phyloP scores from a whole-genome alignment of 2,797 vertebrate genomes.

The Limosa lapponica region DNA sequence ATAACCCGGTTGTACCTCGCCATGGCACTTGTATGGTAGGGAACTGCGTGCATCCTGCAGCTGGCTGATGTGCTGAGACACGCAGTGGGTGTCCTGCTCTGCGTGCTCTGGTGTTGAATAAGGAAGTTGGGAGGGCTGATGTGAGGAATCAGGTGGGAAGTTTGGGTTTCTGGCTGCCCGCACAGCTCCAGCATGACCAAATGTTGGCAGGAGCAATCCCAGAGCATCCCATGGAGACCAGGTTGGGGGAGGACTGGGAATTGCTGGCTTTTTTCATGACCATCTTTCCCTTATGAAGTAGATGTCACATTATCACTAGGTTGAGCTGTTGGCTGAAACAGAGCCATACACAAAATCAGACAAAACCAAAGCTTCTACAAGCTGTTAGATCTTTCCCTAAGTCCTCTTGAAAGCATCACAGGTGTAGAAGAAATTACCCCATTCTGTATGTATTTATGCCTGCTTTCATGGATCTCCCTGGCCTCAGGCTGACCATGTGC shows the following conservation, averaged over 20 bases:
- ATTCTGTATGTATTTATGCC: not conserved
- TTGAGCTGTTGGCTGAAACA: not conserved
- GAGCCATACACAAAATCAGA: not conserved
- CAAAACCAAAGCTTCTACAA: not conserved
- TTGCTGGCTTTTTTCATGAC: not conserved
- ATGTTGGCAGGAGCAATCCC: not conserved
- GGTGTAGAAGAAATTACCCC: not conserved
- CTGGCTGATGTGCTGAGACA: not conserved
- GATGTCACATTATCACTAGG: not conserved
- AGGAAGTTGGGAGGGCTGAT: not conserved
- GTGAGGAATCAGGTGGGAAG: not conserved
- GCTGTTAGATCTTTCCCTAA: not conserved
- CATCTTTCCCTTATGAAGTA: not conserved
- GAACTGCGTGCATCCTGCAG: not conserved
- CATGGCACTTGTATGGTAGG: fast-evolving
- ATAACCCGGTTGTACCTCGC: not conserved
- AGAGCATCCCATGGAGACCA: not conserved
- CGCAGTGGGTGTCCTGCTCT: not conserved
- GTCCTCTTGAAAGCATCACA: not conserved
- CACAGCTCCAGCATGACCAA: not conserved
- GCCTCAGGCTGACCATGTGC: not conserved
- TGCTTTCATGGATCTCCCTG: not conserved
- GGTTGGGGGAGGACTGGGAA: not conserved
- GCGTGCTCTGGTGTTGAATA: not conserved
- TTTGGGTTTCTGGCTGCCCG: not conserved